These are phyloP conservation scores for Cheilosia soror DNA, from an alignment of 2,888 invertebrate genomes.

Conservation along the genomic window DNA sequence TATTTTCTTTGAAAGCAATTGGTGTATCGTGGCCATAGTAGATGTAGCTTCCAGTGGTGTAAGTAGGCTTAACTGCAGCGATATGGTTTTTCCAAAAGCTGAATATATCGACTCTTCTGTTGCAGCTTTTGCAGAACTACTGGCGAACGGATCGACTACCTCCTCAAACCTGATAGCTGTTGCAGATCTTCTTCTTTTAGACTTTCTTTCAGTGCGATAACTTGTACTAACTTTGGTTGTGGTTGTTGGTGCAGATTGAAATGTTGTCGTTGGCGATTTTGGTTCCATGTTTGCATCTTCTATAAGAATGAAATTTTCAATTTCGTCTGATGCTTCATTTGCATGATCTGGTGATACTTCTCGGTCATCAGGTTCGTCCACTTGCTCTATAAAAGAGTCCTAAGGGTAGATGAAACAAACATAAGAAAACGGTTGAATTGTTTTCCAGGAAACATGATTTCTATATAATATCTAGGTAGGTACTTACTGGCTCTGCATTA, in stretches of 20 bases:
- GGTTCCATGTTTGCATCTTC: not conserved
- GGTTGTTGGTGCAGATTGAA: not conserved
- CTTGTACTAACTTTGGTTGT: not conserved
- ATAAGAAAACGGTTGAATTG: too few relatives aligned
- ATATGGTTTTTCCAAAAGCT: constrained; percentile 71
- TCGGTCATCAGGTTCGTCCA: not conserved
- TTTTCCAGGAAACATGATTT: too few relatives aligned
- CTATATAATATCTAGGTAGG: too few relatives aligned
- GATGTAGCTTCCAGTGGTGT: constrained; percentile 62
- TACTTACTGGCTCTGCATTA: not conserved
- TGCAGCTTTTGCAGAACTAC: not conserved
- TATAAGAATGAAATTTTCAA: not conserved
- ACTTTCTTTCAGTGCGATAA: not conserved
- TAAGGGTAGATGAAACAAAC: not conserved
- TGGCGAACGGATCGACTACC: not conserved
- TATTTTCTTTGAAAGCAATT: constrained; percentile 28
- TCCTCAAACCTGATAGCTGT: not conserved
- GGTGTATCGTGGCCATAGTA: constrained; percentile 65
- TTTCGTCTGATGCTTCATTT: not conserved
- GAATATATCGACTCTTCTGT: constrained; percentile 49
- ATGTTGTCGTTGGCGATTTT: not conserved
- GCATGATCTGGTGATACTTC: too few relatives aligned
- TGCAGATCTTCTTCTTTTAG: not conserved
- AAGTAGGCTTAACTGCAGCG: constrained; percentile 66
- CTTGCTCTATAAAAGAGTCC: not conserved